Evolutionary conservation across 2,888 invertebrate species (phyloP), one percentile per base, ranked within the genome.

Genomic region (Onchidella celtica): DNA sequence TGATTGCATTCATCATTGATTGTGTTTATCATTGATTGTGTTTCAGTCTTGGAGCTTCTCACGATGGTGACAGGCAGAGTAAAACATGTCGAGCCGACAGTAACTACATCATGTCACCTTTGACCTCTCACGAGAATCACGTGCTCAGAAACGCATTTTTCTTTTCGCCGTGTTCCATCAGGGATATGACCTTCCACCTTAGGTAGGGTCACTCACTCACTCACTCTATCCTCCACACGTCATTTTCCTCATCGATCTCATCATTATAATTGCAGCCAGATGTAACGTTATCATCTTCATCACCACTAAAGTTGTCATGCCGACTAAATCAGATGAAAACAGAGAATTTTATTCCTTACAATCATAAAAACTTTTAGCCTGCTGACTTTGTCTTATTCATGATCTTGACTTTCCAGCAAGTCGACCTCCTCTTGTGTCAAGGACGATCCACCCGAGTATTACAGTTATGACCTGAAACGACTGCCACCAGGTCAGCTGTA

Each of bases 71-170:
- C 27, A 79, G 81, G 2, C 80, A 83, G n/a, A 86, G 86, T 73
- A 72, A 79, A 38, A 86, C 77, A 6, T 91, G 91, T 79, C 87
- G 88, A 4, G 83, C 86, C 11, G 72, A 84, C 27, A 78, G 82
- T 24, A 90, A 90, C 79, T 88, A 87, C 86, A 81, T 91, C 47
- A 91, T 91, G 91, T 87, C 90, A 0, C 90, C 90, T 1, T 81
- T 83, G 38, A 86, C 86, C 75, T 79, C 85, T 34, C 79, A 86
- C 65, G 81, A 86, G 3, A 79, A 77, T 14, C 69, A 83, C 2
- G 85, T 83, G 11, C 75, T 86, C 29, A 83, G 78, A 59, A 90
- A 91, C 84, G 87, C 88, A 32, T 90, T 89, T 83, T 81, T 83
- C 75, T 90, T 91, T 79, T 91, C 90, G 1, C 80, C 70, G 4